Evolutionary conservation across 2,888 invertebrate species (phyloP).

Genomic region (Micropterix aruncella): DNA sequence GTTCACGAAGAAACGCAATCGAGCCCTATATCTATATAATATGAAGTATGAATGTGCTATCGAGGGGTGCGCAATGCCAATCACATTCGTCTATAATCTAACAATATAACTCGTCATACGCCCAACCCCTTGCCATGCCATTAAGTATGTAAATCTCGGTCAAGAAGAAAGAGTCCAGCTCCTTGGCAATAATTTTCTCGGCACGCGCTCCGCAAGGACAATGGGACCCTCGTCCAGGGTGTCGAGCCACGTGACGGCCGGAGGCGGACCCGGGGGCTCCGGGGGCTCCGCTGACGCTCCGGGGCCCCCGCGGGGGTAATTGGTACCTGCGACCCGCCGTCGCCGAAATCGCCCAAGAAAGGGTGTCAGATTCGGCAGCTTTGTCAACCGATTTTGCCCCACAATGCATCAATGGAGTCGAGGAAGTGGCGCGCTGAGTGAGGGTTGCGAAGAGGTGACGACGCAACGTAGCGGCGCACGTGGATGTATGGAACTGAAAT

Average conservation of each 20-base stretch:
- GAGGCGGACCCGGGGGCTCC: background rate
- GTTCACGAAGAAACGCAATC: no score
- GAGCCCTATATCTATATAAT: no score
- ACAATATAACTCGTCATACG: no score
- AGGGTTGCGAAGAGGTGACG: background rate
- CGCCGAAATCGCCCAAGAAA: conserved; percentile 4
- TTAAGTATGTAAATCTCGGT: background rate
- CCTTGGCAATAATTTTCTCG: background rate
- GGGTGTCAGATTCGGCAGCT: background rate
- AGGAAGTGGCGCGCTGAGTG: background rate
- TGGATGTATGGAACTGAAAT: no score
- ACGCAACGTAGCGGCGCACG: background rate
- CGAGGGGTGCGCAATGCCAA: no score
- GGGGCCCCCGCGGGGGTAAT: background rate
- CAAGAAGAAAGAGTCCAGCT: background rate
- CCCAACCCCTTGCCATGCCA: no score
- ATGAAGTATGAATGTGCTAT: no score
- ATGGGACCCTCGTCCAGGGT: background rate
- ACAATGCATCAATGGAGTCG: background rate
- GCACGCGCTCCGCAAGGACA: background rate
- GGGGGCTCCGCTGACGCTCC: conserved; percentile 6
- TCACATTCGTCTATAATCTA: no score
- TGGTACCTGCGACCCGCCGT: background rate
- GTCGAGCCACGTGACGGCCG: conserved; percentile 5
- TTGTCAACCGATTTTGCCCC: background rate